Percentiles rank a stretch among this genome's conserved stretches.
Conservation (phyloP, 1,140 invertebrate species). For the Anadara kagoshimensis region DNA sequence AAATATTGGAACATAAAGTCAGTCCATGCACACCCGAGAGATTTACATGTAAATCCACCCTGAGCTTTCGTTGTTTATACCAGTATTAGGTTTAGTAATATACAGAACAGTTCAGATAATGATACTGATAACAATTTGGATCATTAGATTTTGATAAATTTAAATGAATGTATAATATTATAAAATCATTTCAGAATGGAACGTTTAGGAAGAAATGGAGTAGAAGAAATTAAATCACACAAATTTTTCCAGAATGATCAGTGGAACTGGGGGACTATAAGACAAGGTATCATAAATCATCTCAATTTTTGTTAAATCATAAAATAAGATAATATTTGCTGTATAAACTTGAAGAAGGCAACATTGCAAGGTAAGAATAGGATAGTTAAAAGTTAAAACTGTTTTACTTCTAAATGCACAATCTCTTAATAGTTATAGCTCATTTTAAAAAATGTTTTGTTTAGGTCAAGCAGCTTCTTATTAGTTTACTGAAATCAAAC, state of each 20-base stretch:
- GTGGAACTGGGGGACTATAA: conserved; percentile 97
- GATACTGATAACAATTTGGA: background rate
- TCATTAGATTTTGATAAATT: background rate
- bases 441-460: too few species aligned
- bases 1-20: too few species aligned
- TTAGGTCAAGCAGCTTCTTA: too few species aligned
- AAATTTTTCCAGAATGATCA: conserved; percentile 97
- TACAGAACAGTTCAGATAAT: background rate
- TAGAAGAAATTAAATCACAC: conserved; percentile 96
- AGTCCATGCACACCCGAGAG: too few species aligned
- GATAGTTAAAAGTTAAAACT: background rate
- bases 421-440: too few species aligned
- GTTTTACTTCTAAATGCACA: too few species aligned
- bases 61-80: too few species aligned
- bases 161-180: background rate
- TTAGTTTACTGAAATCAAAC: too few species aligned
- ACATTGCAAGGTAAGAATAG: background rate
- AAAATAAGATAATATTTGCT: too few species aligned
- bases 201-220: conserved; percentile 93
- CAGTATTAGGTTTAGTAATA: background rate
- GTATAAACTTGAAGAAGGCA: background rate
- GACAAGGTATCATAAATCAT: conserved; percentile 74
- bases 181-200: conserved; percentile 78
- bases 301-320: too few species aligned
- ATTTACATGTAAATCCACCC: too few species aligned